Percentiles rank a stretch among this genome's conserved stretches.
Conservation (phyloP, 2,113 vertebrate species). For the Brachionichthys hirsutus region DNA sequence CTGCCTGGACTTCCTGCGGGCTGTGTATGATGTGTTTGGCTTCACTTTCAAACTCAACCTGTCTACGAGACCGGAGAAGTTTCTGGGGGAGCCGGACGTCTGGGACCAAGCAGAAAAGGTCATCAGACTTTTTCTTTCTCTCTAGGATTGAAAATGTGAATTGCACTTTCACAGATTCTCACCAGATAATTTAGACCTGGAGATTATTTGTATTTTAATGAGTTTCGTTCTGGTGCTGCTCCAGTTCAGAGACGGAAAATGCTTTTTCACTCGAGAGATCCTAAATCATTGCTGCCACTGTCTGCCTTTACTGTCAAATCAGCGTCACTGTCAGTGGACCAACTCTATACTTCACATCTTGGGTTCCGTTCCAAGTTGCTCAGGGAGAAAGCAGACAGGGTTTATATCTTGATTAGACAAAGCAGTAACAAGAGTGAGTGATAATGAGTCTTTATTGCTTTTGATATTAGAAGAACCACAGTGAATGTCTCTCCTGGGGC, state of each 20-base stretch:
- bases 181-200: conserved; percentile 11
- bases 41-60: conserved; percentile 98
- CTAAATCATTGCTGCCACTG: conserved; percentile 4
- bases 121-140: conserved; percentile 16
- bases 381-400: conserved; percentile 1
- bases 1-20: conserved; percentile 91
- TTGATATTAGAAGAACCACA: conserved; percentile 9
- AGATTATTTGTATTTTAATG: conserved; percentile 19
- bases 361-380: conserved; percentile 14
- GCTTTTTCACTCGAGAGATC: conserved; percentile 22
- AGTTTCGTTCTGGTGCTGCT: conserved; percentile 11
- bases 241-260: conserved; percentile 19
- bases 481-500: neutral
- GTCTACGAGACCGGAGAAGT: conserved; percentile 96
- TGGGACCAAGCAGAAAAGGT: conserved; percentile 98
- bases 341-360: conserved; percentile 16
- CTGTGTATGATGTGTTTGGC: conserved; percentile 90
- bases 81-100: conserved; percentile 87
- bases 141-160: conserved; percentile 18
- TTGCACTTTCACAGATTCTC: neutral
- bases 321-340: conserved; percentile 18
- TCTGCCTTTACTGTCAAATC: conserved; percentile 28
- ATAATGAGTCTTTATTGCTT: conserved; percentile 6
- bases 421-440: conserved; percentile 5
- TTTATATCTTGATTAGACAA: conserved; percentile 13